Evolutionary conservation across 2,797 vertebrate species (phyloP).

Genomic region (Coranthus polyacanthus): DNA sequence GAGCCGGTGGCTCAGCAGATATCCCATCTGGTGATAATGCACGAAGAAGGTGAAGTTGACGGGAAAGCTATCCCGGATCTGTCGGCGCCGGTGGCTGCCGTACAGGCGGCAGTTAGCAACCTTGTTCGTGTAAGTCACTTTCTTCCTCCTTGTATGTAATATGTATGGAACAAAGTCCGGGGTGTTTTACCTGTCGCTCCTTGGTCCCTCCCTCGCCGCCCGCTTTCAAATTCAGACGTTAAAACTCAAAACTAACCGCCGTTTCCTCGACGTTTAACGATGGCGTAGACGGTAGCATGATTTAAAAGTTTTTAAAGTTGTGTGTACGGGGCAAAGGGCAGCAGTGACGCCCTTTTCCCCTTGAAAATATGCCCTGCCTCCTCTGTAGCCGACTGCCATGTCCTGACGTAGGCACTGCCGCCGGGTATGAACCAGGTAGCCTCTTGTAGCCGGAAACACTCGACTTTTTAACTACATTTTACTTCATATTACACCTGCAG

Average conservation of each 20-base stretch:
- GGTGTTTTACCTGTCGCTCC: slow-evolving; percentile 87
- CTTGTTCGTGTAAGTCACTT: slow-evolving; percentile 92
- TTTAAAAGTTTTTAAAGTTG: slow-evolving; percentile 55
- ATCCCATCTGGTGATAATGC: slow-evolving; percentile 99
- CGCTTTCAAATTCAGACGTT: not conserved
- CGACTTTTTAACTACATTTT: not conserved
- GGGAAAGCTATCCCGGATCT: slow-evolving; percentile 98
- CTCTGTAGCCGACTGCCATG: slow-evolving; percentile 87
- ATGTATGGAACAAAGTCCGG: slow-evolving; percentile 36
- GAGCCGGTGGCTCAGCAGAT: slow-evolving; percentile 99
- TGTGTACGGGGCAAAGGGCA: slow-evolving; percentile 68
- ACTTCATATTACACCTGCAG: not conserved
- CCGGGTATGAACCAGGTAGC: slow-evolving; percentile 25
- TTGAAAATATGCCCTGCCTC: slow-evolving; percentile 78
- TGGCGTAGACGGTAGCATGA: not conserved
- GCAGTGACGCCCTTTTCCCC: slow-evolving; percentile 79
- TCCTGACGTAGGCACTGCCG: slow-evolving; percentile 81
- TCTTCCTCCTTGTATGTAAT: not conserved
- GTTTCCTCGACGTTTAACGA: fast-evolving
- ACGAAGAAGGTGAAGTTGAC: slow-evolving; percentile 98
- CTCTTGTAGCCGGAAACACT: not conserved
- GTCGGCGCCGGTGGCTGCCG: slow-evolving; percentile 93
- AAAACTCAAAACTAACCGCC: not conserved
- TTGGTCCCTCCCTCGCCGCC: slow-evolving; percentile 51
- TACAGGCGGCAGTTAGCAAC: slow-evolving; percentile 98